Percentiles rank a stretch among this genome's conserved stretches.
Conservation (phyloP, 2,888 invertebrate genomes). For the Drosophila setosimentum region DNA sequence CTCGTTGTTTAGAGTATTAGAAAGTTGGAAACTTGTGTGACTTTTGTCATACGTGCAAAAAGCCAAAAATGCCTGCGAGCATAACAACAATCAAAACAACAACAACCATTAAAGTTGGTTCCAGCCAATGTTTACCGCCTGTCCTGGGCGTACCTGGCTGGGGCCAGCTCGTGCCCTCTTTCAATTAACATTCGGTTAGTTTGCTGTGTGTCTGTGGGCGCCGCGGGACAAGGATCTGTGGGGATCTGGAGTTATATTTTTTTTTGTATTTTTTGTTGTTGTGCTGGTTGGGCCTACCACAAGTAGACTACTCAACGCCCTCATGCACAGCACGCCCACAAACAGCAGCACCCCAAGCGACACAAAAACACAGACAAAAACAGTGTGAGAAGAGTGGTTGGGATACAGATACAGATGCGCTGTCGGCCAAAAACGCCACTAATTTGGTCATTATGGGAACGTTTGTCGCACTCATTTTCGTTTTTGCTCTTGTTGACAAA, state of each 20-base stretch:
- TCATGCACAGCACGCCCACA: background rate
- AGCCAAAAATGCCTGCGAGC: slow-evolving; percentile 23
- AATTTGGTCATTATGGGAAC: slow-evolving; percentile 71
- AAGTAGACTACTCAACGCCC: slow-evolving; percentile 11
- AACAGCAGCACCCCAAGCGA: background rate
- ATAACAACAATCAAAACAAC: slow-evolving; percentile 22
- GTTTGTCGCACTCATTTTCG: slow-evolving; percentile 31
- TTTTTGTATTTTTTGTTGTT: background rate
- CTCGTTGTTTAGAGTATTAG: slow-evolving; percentile 26
- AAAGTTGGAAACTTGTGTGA: slow-evolving; percentile 21
- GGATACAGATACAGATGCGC: slow-evolving; percentile 16
- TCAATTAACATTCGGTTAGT: slow-evolving; percentile 38
- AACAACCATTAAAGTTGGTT: slow-evolving; percentile 24
- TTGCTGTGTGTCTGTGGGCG: slow-evolving; percentile 4
- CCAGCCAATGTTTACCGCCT: slow-evolving; percentile 37
- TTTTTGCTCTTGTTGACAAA: slow-evolving; percentile 4
- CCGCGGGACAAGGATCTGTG: background rate
- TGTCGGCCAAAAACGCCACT: slow-evolving; percentile 57
- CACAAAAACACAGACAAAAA: background rate
- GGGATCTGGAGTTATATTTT: background rate
- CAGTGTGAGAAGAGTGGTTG: background rate
- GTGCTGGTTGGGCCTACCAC: slow-evolving; percentile 4
- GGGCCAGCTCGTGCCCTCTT: slow-evolving; percentile 3
- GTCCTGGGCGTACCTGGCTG: slow-evolving; percentile 17
- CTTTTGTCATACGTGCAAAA: slow-evolving; percentile 35